Conservation (phyloP, 2,888 invertebrate species). For the Aradus depressus region DNA sequence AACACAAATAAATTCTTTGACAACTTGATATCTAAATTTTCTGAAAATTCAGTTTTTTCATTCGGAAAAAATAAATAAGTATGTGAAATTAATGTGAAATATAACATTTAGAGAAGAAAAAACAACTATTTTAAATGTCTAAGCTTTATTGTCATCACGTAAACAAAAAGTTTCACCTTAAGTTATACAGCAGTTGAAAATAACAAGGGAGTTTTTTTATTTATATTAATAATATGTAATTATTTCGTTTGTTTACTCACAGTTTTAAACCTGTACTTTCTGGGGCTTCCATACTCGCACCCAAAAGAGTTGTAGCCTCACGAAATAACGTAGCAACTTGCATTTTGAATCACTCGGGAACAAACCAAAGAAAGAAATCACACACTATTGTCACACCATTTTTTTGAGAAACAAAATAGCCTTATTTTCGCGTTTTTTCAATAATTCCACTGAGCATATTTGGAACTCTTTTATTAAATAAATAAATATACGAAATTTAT, state of each 20-base stretch:
- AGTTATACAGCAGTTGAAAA: neutral
- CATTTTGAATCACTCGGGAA: slow-evolving; percentile 37
- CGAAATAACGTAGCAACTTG: slow-evolving; percentile 57
- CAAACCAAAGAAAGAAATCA: slow-evolving; percentile 25
- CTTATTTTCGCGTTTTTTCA: slow-evolving; percentile 3
- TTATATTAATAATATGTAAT: neutral
- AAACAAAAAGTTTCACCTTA: no score
- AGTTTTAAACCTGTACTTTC: slow-evolving; percentile 34
- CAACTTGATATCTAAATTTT: no score
- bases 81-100: no score
- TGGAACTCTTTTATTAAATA: slow-evolving; percentile 1
- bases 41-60: no score
- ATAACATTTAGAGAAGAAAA: no score
- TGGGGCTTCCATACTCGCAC: slow-evolving; percentile 45
- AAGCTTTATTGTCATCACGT: no score
- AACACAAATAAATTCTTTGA: no score
- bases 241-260: slow-evolving; percentile 29
- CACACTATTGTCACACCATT: slow-evolving; percentile 13
- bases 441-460: neutral
- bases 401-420: slow-evolving; percentile 20
- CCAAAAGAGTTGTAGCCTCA: slow-evolving; percentile 53
- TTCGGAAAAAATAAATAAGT: no score
- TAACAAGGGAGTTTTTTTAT: neutral
- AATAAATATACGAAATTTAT: no score
- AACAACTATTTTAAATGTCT: no score